Conservation (phyloP, 1,140 invertebrate genomes). For the Uloborus diversus region DNA sequence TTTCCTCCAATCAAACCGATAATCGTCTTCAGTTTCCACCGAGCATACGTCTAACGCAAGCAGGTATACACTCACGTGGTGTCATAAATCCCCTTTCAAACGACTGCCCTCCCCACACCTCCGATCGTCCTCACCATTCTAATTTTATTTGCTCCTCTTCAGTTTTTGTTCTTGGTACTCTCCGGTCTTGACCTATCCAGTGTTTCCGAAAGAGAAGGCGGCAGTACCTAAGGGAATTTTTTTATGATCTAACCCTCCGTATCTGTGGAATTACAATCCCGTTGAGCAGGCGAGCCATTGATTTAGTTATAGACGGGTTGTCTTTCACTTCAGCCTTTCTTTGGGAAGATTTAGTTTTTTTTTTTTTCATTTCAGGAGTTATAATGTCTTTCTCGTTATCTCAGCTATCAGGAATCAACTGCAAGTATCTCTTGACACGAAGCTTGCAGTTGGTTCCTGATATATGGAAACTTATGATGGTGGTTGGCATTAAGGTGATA, state of each 20-base stretch:
- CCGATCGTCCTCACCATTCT: too few relatives aligned
- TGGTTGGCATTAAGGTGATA: too few relatives aligned
- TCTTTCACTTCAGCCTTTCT: background rate
- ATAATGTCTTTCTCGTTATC: too few relatives aligned
- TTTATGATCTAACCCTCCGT: constrained; percentile 11
- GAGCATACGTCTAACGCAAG: background rate
- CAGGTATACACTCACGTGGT: background rate
- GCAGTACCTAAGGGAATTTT: background rate
- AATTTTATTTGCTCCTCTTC: constrained; percentile 15
- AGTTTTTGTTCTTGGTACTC: constrained; percentile 1
- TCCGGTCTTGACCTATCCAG: background rate
- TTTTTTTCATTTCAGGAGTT: too few relatives aligned
- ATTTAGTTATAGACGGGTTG: constrained; percentile 7
- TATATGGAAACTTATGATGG: too few relatives aligned
- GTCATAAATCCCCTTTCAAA: constrained; percentile 29
- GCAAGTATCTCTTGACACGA: too few relatives aligned
- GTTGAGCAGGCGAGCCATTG: constrained; percentile 14
- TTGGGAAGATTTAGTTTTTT: background rate
- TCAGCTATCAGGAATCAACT: too few relatives aligned
- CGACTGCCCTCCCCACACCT: background rate
- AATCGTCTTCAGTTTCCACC: background rate
- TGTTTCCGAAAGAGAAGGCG: background rate
- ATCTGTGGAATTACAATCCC: constrained; percentile 22
- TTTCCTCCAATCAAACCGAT: background rate
- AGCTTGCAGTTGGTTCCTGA: too few relatives aligned